A percentile compares a stretch with the other conserved stretches of the same genome.
Conservation (phyloP, 2,797 vertebrate genomes). For the Brachyrhaphis roseni region DNA sequence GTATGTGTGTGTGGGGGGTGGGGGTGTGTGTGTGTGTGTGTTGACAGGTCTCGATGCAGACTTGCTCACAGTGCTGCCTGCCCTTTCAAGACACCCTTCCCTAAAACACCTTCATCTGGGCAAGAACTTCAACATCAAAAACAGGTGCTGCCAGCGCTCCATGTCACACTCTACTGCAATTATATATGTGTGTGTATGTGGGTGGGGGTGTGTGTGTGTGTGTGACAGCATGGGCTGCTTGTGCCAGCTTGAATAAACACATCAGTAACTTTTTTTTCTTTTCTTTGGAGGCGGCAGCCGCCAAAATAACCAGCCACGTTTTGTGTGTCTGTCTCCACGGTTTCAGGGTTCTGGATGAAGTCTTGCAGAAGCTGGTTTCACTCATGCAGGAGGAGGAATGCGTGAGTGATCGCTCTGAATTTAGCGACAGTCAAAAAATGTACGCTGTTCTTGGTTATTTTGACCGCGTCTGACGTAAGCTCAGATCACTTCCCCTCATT, state of each 20-base stretch:
- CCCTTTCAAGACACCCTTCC: conserved; percentile 87
- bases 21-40: conserved; percentile 27
- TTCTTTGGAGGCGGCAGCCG: conserved; percentile 5
- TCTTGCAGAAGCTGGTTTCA: conserved; percentile 89
- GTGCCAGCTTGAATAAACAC: conserved; percentile 39
- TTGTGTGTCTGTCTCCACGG: conserved; percentile 36
- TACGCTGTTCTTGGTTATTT: background rate
- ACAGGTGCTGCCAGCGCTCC: conserved; percentile 77
- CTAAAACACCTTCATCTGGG: conserved; percentile 90
- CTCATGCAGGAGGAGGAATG: conserved; percentile 92
- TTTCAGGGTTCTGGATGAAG: conserved; percentile 88
- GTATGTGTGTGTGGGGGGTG: conserved; percentile 21
- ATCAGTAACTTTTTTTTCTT: conserved; percentile 31
- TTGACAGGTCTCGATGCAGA: conserved; percentile 86
- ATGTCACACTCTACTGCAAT: conserved; percentile 22
- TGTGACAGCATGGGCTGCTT: background rate
- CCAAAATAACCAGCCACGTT: conserved; percentile 41
- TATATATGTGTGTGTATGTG: conserved; percentile 2
- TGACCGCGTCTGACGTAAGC: background rate
- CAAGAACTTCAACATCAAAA: conserved; percentile 93
- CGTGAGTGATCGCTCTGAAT: conserved; percentile 77
- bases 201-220: conserved; percentile 6
- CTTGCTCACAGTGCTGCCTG: conserved; percentile 85
- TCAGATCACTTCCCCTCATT: background rate
- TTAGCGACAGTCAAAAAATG: background rate